A percentile compares a stretch with the other conserved stretches of the same genome.
These are phyloP conservation scores for Neotoxoptera formosana DNA, from an alignment of 1,140 invertebrate species.

Conservation along the genomic window DNA sequence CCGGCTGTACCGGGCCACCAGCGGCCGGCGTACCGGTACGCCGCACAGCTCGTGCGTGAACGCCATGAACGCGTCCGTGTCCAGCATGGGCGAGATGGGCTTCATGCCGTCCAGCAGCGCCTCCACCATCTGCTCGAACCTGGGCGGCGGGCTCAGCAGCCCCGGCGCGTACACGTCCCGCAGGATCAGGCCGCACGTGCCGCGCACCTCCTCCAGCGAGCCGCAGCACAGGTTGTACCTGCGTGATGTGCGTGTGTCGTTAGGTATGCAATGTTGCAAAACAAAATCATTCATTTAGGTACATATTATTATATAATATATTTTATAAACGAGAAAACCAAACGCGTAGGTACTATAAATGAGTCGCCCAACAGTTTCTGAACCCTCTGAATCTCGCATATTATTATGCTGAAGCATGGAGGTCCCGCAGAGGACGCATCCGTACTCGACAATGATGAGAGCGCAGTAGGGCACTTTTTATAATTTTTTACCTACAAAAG, in stretches of 20 bases:
- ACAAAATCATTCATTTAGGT: too few relatives aligned
- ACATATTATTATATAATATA: too few relatives aligned
- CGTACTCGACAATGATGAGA: too few relatives aligned
- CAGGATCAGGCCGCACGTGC: constrained; percentile 64
- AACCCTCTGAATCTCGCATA: too few relatives aligned
- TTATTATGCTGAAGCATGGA: too few relatives aligned
- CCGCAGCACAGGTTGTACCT: constrained; percentile 70
- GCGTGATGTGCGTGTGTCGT: not conserved
- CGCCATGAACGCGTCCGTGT: constrained; percentile 64
- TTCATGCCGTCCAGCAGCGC: constrained; percentile 66
- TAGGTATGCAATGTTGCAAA: not conserved
- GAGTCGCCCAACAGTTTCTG: too few relatives aligned
- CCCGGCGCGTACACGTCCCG: constrained; percentile 64
- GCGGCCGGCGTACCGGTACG: not conserved
- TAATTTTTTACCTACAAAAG: too few relatives aligned
- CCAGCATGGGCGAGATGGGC: constrained; percentile 64
- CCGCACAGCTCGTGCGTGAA: constrained; percentile 62
- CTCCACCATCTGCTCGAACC: constrained; percentile 65
- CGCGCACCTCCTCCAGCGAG: constrained; percentile 64
- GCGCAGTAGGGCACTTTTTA: too few relatives aligned
- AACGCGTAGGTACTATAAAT: too few relatives aligned
- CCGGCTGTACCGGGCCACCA: constrained; percentile 62
- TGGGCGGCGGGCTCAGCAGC: constrained; percentile 65
- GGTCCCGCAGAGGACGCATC: too few relatives aligned
- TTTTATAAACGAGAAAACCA: too few relatives aligned